Percentiles rank a stretch among this genome's conserved stretches.
Evolutionary conservation across 2,797 vertebrate species (phyloP).

Genomic region (Pseudochirops corinnae): DNA sequence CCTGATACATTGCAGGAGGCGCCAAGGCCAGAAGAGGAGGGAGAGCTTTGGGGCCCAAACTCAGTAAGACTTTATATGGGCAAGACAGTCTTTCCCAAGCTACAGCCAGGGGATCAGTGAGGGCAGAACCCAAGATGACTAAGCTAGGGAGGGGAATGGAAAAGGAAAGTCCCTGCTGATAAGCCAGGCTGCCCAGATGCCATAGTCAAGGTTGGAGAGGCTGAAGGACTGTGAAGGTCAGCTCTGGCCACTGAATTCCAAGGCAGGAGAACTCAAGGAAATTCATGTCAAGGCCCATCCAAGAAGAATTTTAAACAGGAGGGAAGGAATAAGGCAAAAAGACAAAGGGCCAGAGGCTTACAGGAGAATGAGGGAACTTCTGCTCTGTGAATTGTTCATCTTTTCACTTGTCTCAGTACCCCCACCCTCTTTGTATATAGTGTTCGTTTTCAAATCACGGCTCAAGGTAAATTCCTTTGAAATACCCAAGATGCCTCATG

Average conservation of each 20-base stretch:
- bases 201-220: background rate
- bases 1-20: background rate
- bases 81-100: background rate
- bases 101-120: background rate
- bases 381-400: background rate
- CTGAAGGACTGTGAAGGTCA: background rate
- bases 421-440: background rate
- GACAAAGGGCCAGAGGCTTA: background rate
- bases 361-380: background rate
- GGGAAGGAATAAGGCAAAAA: background rate
- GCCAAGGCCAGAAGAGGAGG: background rate
- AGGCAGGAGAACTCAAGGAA: background rate
- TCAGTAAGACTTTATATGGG: background rate
- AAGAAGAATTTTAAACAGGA: background rate
- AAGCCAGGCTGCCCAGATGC: background rate
- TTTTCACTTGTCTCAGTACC: background rate
- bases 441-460: background rate
- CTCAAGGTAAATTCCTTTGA: background rate
- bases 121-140: background rate
- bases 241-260: background rate
- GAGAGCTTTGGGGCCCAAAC: background rate
- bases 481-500: background rate
- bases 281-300: background rate
- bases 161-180: background rate
- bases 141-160: background rate